Evolutionary conservation across 64 coral and sea anemone species (phyloP).

Genomic region (Hydrozoanthus tunicans): DNA sequence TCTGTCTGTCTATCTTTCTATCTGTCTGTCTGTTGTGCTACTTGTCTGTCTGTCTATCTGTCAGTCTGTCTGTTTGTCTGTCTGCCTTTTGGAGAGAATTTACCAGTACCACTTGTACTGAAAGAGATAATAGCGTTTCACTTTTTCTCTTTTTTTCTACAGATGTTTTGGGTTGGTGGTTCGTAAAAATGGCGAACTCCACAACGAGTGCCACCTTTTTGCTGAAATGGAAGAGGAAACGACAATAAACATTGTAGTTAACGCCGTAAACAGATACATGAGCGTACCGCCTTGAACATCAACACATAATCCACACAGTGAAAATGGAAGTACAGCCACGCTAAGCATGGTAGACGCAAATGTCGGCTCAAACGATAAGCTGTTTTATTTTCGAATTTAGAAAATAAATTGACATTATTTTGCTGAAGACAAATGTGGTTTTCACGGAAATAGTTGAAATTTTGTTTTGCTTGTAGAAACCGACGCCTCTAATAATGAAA

Average conservation of each 20-base stretch:
- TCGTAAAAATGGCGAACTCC: conserved; percentile 79
- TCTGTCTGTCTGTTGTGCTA: no score
- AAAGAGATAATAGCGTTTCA: neutral
- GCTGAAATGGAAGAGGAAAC: conserved; percentile 81
- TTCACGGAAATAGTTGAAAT: neutral
- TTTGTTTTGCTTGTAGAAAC: neutral
- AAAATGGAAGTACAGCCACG: conserved; percentile 23
- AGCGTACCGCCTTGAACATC: conserved; percentile 43
- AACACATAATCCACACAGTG: neutral
- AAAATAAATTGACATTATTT: neutral
- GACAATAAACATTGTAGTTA: conserved; percentile 75
- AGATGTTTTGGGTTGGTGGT: conserved; percentile 88
- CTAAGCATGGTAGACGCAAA: neutral
- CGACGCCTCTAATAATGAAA: neutral
- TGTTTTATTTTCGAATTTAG: neutral
- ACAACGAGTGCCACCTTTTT: conserved; percentile 92
- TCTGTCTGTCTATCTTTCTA: no score
- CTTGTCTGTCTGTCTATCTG: no score
- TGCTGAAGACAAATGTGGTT: neutral
- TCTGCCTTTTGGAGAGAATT: no score
- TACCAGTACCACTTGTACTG: no score
- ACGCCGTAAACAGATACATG: conserved; percentile 80
- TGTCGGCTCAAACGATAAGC: neutral
- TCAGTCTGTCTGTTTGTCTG: no score
- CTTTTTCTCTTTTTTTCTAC: neutral